These are phyloP conservation scores for Neomorphus geoffroyi DNA, from an alignment of 2,797 vertebrate genomes.

Conservation along the genomic window DNA sequence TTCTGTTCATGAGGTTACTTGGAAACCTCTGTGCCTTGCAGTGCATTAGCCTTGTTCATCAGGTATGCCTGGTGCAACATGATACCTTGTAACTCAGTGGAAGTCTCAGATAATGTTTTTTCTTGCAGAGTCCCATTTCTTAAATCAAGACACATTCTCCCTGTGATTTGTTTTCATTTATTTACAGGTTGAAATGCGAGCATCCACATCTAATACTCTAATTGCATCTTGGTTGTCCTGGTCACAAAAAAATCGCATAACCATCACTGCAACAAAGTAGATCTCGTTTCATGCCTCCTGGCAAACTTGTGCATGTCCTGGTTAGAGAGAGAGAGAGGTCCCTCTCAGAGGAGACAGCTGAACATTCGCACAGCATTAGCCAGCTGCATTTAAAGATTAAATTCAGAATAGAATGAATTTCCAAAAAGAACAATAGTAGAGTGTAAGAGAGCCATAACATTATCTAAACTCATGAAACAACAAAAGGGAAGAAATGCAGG, in stretches of 20 bases:
- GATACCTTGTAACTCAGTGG: background rate
- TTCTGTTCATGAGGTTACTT: background rate
- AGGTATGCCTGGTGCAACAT: background rate
- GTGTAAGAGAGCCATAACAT: slow-evolving; percentile 36
- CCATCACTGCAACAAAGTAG: slow-evolving; percentile 7
- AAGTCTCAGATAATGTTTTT: slow-evolving; percentile 6
- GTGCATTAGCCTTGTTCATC: background rate
- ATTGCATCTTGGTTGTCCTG: background rate
- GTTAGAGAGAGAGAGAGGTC: slow-evolving; percentile 18
- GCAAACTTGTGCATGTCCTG: background rate
- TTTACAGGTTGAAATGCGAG: slow-evolving; percentile 56
- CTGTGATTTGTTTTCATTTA: slow-evolving; percentile 50
- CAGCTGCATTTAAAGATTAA: slow-evolving; percentile 55
- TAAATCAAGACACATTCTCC: background rate
- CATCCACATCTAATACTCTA: slow-evolving; percentile 11
- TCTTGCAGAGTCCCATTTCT: background rate
- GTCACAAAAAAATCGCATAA: slow-evolving; percentile 38
- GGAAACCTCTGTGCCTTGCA: background rate
- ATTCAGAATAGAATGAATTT: slow-evolving; percentile 52
- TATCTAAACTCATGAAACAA: slow-evolving; percentile 48
- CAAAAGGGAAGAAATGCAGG: background rate
- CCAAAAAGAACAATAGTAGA: slow-evolving; percentile 13
- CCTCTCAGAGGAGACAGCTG: slow-evolving; percentile 44
- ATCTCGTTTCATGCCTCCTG: slow-evolving; percentile 30
- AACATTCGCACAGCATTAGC: slow-evolving; percentile 12